phyloP scores from a whole-genome alignment of 1,140 invertebrate genomes.

The Hestina assimilis region DNA sequence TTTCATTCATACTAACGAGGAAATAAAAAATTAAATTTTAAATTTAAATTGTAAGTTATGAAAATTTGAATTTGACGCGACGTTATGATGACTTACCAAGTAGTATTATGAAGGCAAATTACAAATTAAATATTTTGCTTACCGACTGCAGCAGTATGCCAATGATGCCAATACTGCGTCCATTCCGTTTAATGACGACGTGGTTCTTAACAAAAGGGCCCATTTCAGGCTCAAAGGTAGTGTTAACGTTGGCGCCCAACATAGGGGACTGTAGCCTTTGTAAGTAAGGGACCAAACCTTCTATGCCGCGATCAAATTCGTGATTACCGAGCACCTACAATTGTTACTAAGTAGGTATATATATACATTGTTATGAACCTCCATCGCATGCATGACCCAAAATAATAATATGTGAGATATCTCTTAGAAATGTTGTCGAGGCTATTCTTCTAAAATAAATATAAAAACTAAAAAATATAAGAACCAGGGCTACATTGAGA shows the following conservation, averaged over 20 bases:
- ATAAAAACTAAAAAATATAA: no score
- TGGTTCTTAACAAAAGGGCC: conserved; percentile 81
- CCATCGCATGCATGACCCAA: not conserved
- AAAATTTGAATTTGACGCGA: no score
- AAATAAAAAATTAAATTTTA: no score
- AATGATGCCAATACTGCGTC: conserved; percentile 87
- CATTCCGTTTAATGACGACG: conserved; percentile 79
- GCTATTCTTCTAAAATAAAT: no score
- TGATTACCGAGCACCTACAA: conserved; percentile 91
- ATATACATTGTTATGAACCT: no score
- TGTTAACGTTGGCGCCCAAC: conserved; percentile 88
- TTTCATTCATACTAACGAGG: no score
- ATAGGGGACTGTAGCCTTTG: conserved; percentile 82
- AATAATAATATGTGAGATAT: not conserved
- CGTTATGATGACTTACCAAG: no score
- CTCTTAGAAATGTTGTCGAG: no score
- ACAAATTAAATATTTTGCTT: conserved; percentile 16
- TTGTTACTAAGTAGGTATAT: not conserved
- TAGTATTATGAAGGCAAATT: conserved; percentile 39
- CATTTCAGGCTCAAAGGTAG: conserved; percentile 83
- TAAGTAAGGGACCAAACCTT: conserved; percentile 87
- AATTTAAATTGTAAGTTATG: no score
- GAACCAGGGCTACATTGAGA: no score
- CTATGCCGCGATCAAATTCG: conserved; percentile 90
- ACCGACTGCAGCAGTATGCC: conserved; percentile 83